phyloP scores from a whole-genome alignment of 2,888 invertebrate genomes.

The Conomelus anceps region DNA sequence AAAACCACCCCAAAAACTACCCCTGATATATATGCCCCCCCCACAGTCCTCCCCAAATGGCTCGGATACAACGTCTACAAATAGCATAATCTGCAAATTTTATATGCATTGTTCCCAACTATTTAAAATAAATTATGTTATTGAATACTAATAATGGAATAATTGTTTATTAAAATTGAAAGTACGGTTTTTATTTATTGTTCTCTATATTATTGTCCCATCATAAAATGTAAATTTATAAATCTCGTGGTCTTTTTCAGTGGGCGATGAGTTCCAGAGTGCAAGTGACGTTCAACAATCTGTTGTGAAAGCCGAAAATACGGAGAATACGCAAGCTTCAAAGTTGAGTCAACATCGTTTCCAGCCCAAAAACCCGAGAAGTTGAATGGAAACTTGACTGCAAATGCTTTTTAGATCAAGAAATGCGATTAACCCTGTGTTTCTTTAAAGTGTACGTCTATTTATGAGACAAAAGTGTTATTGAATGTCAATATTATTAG shows the following conservation, averaged over 20 bases:
- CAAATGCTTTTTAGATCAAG: background rate
- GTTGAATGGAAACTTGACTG: background rate
- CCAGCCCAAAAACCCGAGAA: background rate
- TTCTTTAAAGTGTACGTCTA: background rate
- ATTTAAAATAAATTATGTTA: no score
- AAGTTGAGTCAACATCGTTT: background rate
- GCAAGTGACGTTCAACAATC: background rate
- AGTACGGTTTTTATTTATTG: no score
- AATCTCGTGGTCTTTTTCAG: background rate
- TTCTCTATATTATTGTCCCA: no score
- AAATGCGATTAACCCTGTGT: background rate
- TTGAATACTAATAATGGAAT: no score
- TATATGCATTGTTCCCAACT: no score
- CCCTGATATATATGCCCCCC: no score
- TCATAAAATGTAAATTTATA: background rate
- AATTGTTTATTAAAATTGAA: no score
- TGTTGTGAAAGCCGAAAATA: background rate
- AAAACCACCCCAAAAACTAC: no score
- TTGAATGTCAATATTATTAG: background rate
- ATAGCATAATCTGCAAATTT: no score
- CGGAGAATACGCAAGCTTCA: background rate
- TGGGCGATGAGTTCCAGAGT: background rate
- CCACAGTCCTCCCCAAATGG: no score
- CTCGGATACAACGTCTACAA: no score
- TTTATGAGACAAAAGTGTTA: background rate